A percentile compares a stretch with the other conserved stretches of the same genome.
These are phyloP conservation scores for Phylloscopus trochiloides DNA, from an alignment of 2,113 vertebrate species.

Conservation along the genomic window DNA sequence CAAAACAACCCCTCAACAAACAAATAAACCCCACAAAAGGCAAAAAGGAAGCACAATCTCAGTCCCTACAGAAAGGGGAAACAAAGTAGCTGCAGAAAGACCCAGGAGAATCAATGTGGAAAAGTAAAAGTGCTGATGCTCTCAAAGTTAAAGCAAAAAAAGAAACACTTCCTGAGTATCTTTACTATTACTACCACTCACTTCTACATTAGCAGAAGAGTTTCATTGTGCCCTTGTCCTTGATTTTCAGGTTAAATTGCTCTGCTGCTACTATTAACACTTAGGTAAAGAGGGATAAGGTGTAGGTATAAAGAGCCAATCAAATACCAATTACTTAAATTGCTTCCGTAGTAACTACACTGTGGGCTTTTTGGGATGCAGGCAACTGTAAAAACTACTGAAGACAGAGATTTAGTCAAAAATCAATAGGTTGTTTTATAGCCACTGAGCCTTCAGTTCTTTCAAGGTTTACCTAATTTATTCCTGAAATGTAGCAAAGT, in stretches of 20 bases:
- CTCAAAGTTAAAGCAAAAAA: background rate
- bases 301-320: background rate
- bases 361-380: background rate
- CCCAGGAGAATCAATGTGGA: background rate
- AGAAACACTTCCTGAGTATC: background rate
- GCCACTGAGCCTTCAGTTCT: background rate
- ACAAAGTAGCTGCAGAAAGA: background rate
- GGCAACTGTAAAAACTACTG: background rate
- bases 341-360: background rate
- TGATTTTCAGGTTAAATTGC: background rate
- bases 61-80: background rate
- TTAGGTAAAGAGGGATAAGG: background rate
- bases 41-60: background rate
- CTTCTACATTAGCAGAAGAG: background rate
- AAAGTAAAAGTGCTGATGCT: background rate
- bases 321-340: background rate
- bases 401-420: constrained; percentile 2
- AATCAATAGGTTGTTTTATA: constrained; percentile 42
- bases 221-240: background rate
- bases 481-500: background rate
- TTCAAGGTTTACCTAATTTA: constrained; percentile 16
- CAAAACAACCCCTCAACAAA: background rate
- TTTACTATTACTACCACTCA: background rate
- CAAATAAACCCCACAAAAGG: background rate
- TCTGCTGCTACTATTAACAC: background rate